A percentile compares a stretch with the other conserved stretches of the same genome.
These are phyloP conservation scores for Urocolius indicus DNA, from an alignment of 2,113 vertebrate genomes.

Conservation along the genomic window DNA sequence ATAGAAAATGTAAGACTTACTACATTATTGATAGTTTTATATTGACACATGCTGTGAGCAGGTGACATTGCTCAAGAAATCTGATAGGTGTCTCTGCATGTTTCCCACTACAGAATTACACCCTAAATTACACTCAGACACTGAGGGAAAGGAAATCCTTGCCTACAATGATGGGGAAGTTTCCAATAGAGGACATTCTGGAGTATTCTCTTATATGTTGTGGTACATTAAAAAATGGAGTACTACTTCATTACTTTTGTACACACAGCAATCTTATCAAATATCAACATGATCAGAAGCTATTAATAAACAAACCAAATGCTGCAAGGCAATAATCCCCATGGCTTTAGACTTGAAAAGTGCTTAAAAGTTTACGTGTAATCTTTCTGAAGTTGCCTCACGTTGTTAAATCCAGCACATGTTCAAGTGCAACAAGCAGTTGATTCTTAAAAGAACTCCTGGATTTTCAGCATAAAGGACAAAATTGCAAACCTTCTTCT, in stretches of 20 bases:
- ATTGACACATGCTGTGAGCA: not conserved
- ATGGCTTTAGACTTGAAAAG: not conserved
- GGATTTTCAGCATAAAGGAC: not conserved
- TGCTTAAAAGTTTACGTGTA: fast-evolving
- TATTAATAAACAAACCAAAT: not conserved
- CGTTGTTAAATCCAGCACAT: not conserved
- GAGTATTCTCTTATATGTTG: not conserved
- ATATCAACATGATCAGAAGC: not conserved
- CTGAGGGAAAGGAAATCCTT: not conserved
- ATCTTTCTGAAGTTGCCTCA: not conserved
- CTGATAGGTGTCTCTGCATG: not conserved
- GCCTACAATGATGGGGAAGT: not conserved
- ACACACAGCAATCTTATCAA: not conserved
- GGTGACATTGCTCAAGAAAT: not conserved
- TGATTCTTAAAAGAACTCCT: not conserved
- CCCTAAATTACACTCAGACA: not conserved
- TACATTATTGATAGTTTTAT: not conserved
- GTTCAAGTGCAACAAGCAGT: not conserved
- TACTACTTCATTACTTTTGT: not conserved
- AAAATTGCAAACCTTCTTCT: constrained; percentile 58
- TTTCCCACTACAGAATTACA: not conserved
- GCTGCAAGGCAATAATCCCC: not conserved
- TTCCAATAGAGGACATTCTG: not conserved
- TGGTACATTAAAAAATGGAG: not conserved
- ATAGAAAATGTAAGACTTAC: not conserved